Conservation (phyloP, 2,888 invertebrate species). For the Acronicta psi region DNA sequence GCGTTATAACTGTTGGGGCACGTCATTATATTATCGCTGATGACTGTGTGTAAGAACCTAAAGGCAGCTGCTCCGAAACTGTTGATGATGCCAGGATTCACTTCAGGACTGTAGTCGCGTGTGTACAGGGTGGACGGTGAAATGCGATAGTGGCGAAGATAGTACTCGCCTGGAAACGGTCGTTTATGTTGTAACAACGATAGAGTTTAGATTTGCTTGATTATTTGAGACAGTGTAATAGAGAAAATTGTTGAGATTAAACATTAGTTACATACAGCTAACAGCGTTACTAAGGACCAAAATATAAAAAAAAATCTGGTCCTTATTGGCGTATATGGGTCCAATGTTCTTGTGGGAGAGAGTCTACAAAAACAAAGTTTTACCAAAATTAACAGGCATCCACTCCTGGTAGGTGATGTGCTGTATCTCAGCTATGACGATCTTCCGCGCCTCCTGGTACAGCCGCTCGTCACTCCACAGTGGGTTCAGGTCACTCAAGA, state of each 20-base stretch:
- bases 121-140: constrained; percentile 90
- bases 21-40: constrained; percentile 83
- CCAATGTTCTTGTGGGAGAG: no score
- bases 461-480: constrained; percentile 88
- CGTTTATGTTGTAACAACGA: neutral
- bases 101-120: constrained; percentile 90
- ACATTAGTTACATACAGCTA: no score
- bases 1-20: constrained; percentile 74
- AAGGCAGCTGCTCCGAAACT: constrained; percentile 92
- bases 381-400: constrained; percentile 88
- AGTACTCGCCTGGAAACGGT: constrained; percentile 81
- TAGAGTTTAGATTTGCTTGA: neutral
- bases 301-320: no score
- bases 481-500: constrained; percentile 86
- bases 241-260: no score
- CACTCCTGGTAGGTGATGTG: constrained; percentile 90
- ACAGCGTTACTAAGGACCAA: no score
- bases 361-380: neutral
- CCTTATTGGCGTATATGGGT: no score
- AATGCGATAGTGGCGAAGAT: constrained; percentile 90
- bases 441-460: constrained; percentile 88
- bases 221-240: no score
- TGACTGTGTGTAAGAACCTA: constrained; percentile 91
- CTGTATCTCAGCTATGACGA: constrained; percentile 89
- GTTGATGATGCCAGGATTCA: constrained; percentile 91